Conservation (phyloP, 2,888 invertebrate species). For the Drosophila anceps region DNA sequence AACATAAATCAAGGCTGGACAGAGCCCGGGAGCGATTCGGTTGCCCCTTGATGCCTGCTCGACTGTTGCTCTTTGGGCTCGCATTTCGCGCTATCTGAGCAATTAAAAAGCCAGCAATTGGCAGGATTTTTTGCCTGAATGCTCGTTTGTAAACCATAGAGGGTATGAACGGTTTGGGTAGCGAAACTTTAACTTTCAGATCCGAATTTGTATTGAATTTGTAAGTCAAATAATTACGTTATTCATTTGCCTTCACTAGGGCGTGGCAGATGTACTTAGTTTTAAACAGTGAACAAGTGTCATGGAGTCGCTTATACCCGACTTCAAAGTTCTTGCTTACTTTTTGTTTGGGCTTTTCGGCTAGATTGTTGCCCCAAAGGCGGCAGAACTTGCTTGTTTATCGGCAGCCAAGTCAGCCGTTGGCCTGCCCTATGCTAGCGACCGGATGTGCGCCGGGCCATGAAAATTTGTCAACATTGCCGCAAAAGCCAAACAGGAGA, state of each 20-base stretch:
- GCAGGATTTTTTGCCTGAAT: conserved; percentile 8
- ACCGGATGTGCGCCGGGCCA: conserved; percentile 48
- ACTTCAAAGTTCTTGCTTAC: not conserved
- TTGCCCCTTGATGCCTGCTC: conserved; percentile 1
- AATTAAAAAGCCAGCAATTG: conserved; percentile 49
- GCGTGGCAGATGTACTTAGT: not conserved
- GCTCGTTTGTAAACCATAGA: not conserved
- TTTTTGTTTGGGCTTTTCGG: conserved; percentile 1
- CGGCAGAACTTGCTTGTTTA: conserved; percentile 50
- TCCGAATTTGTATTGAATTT: not conserved
- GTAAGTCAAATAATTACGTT: too few species aligned
- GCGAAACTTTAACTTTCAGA: not conserved
- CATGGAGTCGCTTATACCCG: not conserved
- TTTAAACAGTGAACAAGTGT: not conserved
- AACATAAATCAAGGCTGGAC: conserved; percentile 56
- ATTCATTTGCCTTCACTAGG: too few species aligned
- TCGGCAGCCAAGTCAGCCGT: conserved; percentile 45
- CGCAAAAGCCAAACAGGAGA: conserved; percentile 4
- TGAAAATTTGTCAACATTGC: conserved; percentile 59
- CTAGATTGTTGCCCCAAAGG: conserved; percentile 29
- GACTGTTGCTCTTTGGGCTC: conserved; percentile 24
- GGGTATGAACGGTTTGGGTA: not conserved
- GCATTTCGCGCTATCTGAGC: conserved; percentile 50
- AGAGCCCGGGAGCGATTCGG: conserved; percentile 25
- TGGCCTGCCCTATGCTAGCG: not conserved